Conservation (phyloP, 1,140 invertebrate species). For the Centruroides sculpturatus region DNA sequence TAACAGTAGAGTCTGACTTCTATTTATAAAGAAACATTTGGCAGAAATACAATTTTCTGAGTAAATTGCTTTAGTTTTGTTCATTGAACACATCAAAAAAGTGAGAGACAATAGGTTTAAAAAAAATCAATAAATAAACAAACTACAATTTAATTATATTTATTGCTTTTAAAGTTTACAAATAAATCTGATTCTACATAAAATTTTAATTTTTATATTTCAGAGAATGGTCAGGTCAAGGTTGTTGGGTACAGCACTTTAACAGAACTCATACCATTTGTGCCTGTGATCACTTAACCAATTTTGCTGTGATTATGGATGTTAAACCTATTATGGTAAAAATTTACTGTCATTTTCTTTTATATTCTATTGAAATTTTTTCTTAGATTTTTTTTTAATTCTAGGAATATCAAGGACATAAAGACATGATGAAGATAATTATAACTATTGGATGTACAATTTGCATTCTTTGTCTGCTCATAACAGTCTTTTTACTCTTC, state of each 20-base stretch:
- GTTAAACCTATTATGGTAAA: slow-evolving; percentile 20
- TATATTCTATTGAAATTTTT: background rate
- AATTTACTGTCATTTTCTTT: slow-evolving; percentile 2
- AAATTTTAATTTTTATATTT: background rate
- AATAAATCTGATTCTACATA: background rate
- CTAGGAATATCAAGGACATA: slow-evolving; percentile 11
- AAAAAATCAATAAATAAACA: background rate
- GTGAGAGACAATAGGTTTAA: background rate
- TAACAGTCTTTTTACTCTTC: slow-evolving; percentile 71
- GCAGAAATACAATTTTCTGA: background rate
- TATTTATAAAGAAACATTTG: too few relatives aligned
- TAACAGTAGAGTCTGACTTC: too few relatives aligned
- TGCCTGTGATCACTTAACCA: slow-evolving; percentile 85
- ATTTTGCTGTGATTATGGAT: slow-evolving; percentile 86
- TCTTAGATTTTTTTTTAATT: background rate
- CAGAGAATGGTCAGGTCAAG: slow-evolving; percentile 75
- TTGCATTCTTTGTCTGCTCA: slow-evolving; percentile 63
- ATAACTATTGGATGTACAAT: slow-evolving; percentile 75
- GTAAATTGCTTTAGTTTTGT: background rate
- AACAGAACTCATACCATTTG: slow-evolving; percentile 82
- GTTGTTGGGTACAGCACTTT: slow-evolving; percentile 62
- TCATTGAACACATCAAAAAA: background rate
- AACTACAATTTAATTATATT: background rate
- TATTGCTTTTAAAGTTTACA: background rate
- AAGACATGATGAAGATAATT: slow-evolving; percentile 54